Evolutionary conservation across 2,888 invertebrate genomes (phyloP).

Genomic region (Anaspis maculata): DNA sequence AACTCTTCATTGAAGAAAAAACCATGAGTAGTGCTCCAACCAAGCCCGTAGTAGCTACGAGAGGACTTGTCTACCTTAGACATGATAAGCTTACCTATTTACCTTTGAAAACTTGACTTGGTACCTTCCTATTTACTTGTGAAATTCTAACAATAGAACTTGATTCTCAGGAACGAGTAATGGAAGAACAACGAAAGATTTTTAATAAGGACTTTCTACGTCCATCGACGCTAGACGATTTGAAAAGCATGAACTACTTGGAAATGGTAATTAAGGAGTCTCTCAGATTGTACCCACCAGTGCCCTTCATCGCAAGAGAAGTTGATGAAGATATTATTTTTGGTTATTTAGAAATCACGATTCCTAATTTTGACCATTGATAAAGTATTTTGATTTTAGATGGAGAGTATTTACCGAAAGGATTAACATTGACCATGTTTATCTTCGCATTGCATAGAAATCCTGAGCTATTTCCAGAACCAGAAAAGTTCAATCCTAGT

Average conservation of each 20-base stretch:
- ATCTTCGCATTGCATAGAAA: conserved; percentile 45
- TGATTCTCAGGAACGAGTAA: conserved; percentile 8
- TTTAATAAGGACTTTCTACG: conserved; percentile 12
- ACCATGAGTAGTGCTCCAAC: too few species aligned
- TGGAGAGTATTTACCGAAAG: conserved; percentile 36
- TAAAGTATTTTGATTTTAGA: too few species aligned
- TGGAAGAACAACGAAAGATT: conserved; percentile 18
- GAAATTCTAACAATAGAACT: too few species aligned
- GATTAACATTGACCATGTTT: conserved; percentile 39
- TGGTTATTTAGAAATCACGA: too few species aligned
- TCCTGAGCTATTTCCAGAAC: conserved; percentile 46
- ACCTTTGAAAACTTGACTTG: too few species aligned
- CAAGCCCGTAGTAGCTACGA: too few species aligned
- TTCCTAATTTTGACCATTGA: too few species aligned
- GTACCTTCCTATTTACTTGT: too few species aligned
- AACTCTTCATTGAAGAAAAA: too few species aligned
- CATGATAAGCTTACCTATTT: too few species aligned
- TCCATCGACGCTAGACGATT: conserved; percentile 11
- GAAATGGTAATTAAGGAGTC: conserved; percentile 22
- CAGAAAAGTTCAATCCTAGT: conserved; percentile 47
- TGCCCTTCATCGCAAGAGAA: conserved; percentile 43
- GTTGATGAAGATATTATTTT: conserved; percentile 35
- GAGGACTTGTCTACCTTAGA: too few species aligned
- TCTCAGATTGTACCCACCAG: conserved; percentile 45
- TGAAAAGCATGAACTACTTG: conserved; percentile 22